phyloP scores from a whole-genome alignment of 2,113 vertebrate species.

The Notothenia rossii region DNA sequence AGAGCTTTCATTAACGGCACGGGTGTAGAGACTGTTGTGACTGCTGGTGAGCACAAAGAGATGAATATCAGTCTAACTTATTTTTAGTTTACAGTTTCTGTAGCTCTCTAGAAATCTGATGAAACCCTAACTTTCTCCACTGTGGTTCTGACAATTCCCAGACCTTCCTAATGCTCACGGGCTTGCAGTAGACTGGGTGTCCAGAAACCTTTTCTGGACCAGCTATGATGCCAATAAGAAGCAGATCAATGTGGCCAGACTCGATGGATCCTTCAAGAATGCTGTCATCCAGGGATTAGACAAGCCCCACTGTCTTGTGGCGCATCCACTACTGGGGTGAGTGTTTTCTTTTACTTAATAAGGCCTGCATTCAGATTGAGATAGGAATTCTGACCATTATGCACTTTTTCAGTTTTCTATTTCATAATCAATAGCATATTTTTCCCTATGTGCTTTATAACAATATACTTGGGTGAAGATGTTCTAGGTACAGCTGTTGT shows the following conservation, averaged over 20 bases:
- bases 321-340: constrained; percentile 91
- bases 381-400: neutral
- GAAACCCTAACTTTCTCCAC: neutral
- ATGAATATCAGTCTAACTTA: fast-evolving
- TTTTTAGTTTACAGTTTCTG: neutral
- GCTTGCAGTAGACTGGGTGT: constrained; percentile 97
- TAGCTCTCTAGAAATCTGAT: neutral
- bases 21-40: constrained; percentile 92
- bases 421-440: neutral
- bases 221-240: constrained; percentile 96
- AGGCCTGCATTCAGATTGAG: neutral
- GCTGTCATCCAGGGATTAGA: constrained; percentile 95
- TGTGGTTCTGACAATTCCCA: constrained; percentile 62
- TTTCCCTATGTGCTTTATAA: neutral
- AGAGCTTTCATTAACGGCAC: constrained; percentile 98
- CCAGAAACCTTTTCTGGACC: constrained; percentile 97
- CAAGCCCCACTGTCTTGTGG: constrained; percentile 93
- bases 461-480: neutral
- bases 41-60: constrained; percentile 72
- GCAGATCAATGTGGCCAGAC: constrained; percentile 95
- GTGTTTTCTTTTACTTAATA: constrained; percentile 19
- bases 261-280: constrained; percentile 97
- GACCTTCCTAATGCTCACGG: constrained; percentile 96
- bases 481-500: neutral
- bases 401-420: neutral